phyloP scores from a whole-genome alignment of 1,140 invertebrate species.

The Copidosoma floridanum region DNA sequence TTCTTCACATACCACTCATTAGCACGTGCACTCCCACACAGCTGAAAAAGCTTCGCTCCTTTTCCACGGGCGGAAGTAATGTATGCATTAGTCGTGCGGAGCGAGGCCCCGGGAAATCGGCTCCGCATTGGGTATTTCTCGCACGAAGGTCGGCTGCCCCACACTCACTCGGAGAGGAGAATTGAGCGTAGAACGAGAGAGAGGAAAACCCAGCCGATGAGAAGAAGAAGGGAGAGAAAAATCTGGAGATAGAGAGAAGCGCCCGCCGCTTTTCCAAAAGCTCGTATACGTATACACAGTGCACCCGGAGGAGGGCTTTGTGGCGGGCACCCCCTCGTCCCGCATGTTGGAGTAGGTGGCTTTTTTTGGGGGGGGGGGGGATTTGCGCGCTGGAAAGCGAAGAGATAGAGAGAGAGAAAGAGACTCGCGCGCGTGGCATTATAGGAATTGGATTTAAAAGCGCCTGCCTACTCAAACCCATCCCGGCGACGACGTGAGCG shows the following conservation, averaged over 20 bases:
- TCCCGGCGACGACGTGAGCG: not conserved
- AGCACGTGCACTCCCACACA: no score
- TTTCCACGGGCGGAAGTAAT: constrained; percentile 10
- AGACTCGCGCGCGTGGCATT: constrained; percentile 27
- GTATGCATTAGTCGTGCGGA: constrained; percentile 14
- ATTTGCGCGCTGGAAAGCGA: no score
- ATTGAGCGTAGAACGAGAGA: no score
- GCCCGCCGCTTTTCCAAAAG: not conserved
- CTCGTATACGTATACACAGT: no score
- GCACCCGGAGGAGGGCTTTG: no score
- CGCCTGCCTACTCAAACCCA: not conserved
- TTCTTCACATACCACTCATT: no score
- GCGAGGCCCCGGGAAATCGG: not conserved
- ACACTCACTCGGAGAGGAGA: no score
- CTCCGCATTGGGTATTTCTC: constrained; percentile 16
- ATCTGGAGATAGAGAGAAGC: not conserved
- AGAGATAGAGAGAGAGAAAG: not conserved
- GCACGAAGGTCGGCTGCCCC: constrained; percentile 1
- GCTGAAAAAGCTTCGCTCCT: not conserved
- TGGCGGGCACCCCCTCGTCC: no score
- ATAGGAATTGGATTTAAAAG: constrained; percentile 46
- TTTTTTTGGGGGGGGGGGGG: no score
- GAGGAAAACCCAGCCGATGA: no score
- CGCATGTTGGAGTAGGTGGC: no score
- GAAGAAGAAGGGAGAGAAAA: not conserved